Base-by-base conservation (phyloP, 2,113 vertebrate species). In the Xyliphius kryptos region DNA sequence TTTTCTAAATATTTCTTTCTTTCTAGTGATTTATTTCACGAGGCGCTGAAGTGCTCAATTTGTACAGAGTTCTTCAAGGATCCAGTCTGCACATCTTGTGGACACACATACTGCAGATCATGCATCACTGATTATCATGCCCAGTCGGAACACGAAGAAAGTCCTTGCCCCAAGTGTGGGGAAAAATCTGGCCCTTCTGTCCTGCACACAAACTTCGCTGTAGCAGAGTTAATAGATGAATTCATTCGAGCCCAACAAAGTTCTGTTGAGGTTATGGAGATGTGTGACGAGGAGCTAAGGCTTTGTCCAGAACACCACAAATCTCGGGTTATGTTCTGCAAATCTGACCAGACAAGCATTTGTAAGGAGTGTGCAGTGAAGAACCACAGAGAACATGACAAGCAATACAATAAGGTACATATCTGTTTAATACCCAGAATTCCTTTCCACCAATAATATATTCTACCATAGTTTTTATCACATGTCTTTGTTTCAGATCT, bases 361-460 rank as follows among this genome's bases (percentile, higher is more conserved):
- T 60, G 57, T 48, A 49, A 9, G 11, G 10, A 12, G n/a, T 60
- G 57, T 60, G 44, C 57, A 12, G 2, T 48, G 14, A 20, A 26
- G 21, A 9, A 59, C 5, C 56, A 59, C 13, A 32, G 10, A 32
- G 56, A 46, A 21, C 56, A 59, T 32, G n/a, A 46, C 11, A 59
- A 26, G 26, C 56, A 47, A 11, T 59, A 59, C 41, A 59, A 3
- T 1, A 47, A 47, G 56, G 56, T 59, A 26, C 44, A 14, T 38
- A 13, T 5, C n/a, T 32, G 12, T 12, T 55, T 17, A 9, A 12
- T 13, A 4, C 6, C 32, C 37, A 38, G 37, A 10, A 38, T 38
- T 5, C 37, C 5, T 38, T 38, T 6, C 5, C 10, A 10, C 5
- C 10, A 6, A 38, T 5, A 38, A 6, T 5, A 38, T 38, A 6